Percentiles rank a stretch among this genome's conserved stretches.
Conservation (phyloP, 2,888 invertebrate genomes). For the Pachycephus smyrnensis region DNA sequence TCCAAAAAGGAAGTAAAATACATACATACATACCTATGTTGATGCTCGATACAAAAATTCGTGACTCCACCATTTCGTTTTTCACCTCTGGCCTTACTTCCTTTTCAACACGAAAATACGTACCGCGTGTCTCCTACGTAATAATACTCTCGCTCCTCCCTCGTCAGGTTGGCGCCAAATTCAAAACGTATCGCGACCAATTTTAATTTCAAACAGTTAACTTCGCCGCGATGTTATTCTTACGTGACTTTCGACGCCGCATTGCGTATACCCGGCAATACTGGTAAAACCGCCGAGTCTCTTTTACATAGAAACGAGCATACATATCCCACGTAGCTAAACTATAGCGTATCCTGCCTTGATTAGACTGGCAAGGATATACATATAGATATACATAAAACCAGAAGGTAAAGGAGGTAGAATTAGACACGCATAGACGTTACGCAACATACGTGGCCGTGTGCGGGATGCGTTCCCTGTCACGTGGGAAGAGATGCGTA, state of each 20-base stretch:
- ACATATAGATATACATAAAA: neutral
- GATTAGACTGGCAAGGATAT: neutral
- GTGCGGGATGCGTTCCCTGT: neutral
- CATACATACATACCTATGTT: neutral
- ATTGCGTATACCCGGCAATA: neutral
- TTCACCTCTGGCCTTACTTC: neutral
- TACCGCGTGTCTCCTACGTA: neutral
- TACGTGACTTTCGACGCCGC: neutral
- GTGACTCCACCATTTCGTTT: neutral
- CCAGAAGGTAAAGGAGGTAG: neutral
- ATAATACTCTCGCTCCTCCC: neutral
- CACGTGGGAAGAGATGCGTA: constrained; percentile 1
- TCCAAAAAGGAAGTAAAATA: neutral
- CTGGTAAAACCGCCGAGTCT: neutral
- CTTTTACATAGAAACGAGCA: neutral
- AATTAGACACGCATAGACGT: neutral
- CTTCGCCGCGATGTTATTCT: neutral
- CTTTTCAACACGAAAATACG: neutral
- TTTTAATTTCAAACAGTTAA: neutral
- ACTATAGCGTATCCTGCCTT: neutral
- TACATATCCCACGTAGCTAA: neutral
- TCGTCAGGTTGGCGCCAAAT: neutral
- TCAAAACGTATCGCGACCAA: neutral
- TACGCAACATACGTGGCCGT: neutral
- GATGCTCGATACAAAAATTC: neutral